These are phyloP conservation scores for Bellardia pandia DNA, from an alignment of 2,888 invertebrate species.

Conservation along the genomic window DNA sequence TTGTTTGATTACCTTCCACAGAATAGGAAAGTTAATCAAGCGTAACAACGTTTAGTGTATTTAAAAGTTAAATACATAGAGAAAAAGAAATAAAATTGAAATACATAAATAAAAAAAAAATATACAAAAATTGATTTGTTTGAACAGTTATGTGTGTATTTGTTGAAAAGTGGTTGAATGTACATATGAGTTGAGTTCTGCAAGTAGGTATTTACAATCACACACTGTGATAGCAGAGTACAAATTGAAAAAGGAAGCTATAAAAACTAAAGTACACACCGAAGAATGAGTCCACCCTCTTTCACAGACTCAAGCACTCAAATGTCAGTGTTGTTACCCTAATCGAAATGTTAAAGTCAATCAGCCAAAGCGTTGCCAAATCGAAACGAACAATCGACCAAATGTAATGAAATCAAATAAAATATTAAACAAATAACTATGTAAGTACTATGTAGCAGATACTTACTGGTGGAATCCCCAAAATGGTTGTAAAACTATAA, in stretches of 20 bases:
- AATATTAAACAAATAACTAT: slow-evolving; percentile 41
- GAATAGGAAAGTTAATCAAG: slow-evolving; percentile 47
- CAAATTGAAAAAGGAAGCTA: slow-evolving; percentile 17
- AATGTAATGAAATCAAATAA: slow-evolving; percentile 50
- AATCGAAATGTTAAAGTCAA: slow-evolving; percentile 52
- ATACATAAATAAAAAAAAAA: slow-evolving; percentile 11
- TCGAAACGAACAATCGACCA: not conserved
- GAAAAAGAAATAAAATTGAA: slow-evolving; percentile 23
- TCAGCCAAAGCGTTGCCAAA: slow-evolving; percentile 28
- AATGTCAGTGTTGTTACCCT: slow-evolving; percentile 37
- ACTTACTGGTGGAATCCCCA: slow-evolving; percentile 8
- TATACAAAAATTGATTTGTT: not conserved
- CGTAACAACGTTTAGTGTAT: slow-evolving; percentile 42
- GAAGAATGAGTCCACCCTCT: slow-evolving; percentile 14
- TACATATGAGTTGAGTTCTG: not conserved
- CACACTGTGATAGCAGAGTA: not conserved
- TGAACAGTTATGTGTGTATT: not conserved
- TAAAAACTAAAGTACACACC: not conserved
- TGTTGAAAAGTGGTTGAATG: slow-evolving; percentile 40
- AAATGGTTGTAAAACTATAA: slow-evolving; percentile 17
- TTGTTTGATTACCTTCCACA: not conserved
- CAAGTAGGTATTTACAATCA: slow-evolving; percentile 17
- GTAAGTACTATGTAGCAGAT: not conserved
- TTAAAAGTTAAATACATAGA: slow-evolving; percentile 6
- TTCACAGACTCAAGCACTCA: not conserved